Conservation (phyloP, 1,140 invertebrate genomes). For the Rhagoletis zephyria region DNA sequence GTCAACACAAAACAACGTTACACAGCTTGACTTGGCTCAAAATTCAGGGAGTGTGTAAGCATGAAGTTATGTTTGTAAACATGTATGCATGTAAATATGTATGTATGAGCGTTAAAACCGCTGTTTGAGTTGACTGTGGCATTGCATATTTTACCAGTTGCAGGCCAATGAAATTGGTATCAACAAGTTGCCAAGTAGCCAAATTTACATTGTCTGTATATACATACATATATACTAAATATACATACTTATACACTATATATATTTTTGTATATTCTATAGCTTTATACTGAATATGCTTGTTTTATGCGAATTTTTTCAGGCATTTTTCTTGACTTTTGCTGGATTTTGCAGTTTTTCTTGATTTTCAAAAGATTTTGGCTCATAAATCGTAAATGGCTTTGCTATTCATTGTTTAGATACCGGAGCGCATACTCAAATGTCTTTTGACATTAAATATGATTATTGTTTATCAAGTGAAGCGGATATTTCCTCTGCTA, state of each 20-base stretch:
- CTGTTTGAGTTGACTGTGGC: constrained; percentile 27
- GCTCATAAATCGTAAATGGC: constrained; percentile 18
- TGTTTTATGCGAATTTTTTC: not conserved
- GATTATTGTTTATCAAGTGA: not conserved
- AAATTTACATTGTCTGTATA: not conserved
- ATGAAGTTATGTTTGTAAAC: too few species aligned
- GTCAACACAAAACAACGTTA: not conserved
- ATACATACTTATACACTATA: not conserved
- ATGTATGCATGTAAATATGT: not conserved
- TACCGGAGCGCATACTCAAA: not conserved
- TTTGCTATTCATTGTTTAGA: not conserved
- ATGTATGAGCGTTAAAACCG: not conserved
- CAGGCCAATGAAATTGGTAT: constrained; percentile 20
- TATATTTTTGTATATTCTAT: not conserved
- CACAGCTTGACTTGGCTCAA: not conserved
- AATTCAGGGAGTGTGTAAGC: not conserved
- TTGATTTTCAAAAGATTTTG: not conserved
- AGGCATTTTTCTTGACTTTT: not conserved
- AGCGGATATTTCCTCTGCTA: not conserved
- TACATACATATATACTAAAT: too few species aligned
- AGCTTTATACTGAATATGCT: not conserved
- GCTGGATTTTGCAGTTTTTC: constrained; percentile 16
- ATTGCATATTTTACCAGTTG: constrained; percentile 43
- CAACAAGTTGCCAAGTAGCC: not conserved
- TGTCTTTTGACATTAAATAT: not conserved